Base-by-base conservation (phyloP, 2,888 invertebrate genomes). In the Macropis europaea region DNA sequence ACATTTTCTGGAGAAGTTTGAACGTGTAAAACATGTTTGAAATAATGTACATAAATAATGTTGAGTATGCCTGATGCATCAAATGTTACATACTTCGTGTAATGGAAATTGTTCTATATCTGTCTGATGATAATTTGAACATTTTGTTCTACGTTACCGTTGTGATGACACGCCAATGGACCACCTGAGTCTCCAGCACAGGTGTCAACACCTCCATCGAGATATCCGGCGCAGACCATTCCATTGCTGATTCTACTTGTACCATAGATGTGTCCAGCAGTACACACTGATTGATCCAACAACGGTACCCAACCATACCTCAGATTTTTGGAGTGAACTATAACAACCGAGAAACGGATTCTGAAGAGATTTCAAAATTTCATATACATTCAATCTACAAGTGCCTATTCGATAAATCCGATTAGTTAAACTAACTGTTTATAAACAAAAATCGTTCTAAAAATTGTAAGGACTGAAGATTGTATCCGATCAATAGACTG, bases 131-230 rank as follows among this genome's bases (percentile, higher is more conserved):
- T n/a, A n/a, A n/a, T n/a, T n/a, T n/a, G n/a, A 38, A 38, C 13
- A 22, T 13, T 7, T 34, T 4, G 34, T 17, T 28, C n/a, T 26
- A 9, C 56, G 11, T 86, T 90, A 93, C 94, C 93, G 76, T 92
- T 90, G 79, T 92, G 90, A 69, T 92, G 88, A 85, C 96, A 96
- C 45, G 95, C 94, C 19, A 96, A 90, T 5, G 96, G 96, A n/a
- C 96, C 96, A 22, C 96, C 96, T 34, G 95, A 95, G 87, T 97
- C 96, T 1, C 96, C 96, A 85, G 95, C 94, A 82, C 96, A 96
- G 7, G 95, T 93, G 87, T 96, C 96, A 0, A 94, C 91, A 30
- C 95, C 95, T 60, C 95, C 96, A 77, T 93, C 93, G 66, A 95
- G 90, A 83, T 92, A 93, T 2, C 96, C 96, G 19, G 96, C 96